Evolutionary conservation across 2,113 vertebrate genomes (phyloP).

Genomic region (Siniperca chuatsi): DNA sequence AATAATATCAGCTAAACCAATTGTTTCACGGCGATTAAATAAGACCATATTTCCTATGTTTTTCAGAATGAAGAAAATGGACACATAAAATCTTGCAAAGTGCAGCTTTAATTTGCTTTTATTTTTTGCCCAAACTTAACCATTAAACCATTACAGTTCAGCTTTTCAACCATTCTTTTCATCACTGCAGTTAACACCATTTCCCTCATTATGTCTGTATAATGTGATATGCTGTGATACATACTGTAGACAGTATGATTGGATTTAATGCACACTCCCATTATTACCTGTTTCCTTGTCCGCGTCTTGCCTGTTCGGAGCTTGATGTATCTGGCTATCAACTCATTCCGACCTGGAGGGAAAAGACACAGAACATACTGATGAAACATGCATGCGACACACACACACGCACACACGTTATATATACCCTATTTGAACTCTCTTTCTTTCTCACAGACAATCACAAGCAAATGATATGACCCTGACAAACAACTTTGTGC

Average conservation of each 20-base stretch:
- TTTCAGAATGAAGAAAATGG: not conserved
- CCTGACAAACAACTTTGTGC: constrained; percentile 61
- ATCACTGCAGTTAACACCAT: not conserved
- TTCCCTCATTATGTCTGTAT: not conserved
- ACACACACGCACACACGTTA: constrained; percentile 7
- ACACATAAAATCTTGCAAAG: not conserved
- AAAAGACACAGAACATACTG: constrained; percentile 66
- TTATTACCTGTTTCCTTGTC: constrained; percentile 81
- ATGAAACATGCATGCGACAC: constrained; percentile 28
- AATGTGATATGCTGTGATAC: constrained; percentile 28
- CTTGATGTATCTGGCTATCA: constrained; percentile 84
- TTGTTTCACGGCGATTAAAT: not conserved
- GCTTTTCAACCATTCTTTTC: not conserved
- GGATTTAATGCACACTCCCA: constrained; percentile 19
- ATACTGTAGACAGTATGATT: constrained; percentile 12
- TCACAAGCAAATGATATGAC: constrained; percentile 60
- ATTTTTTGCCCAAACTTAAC: not conserved
- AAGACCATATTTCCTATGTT: not conserved
- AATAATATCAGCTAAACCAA: no score
- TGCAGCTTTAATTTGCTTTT: not conserved
- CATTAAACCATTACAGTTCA: not conserved
- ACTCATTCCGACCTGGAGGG: constrained; percentile 79
- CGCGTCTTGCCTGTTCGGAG: constrained; percentile 82
- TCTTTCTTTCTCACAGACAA: constrained; percentile 54
- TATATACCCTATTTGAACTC: not conserved